These are phyloP conservation scores for Dipodomys ordii DNA, from an alignment of 2,113 vertebrate genomes.

Conservation along the genomic window DNA sequence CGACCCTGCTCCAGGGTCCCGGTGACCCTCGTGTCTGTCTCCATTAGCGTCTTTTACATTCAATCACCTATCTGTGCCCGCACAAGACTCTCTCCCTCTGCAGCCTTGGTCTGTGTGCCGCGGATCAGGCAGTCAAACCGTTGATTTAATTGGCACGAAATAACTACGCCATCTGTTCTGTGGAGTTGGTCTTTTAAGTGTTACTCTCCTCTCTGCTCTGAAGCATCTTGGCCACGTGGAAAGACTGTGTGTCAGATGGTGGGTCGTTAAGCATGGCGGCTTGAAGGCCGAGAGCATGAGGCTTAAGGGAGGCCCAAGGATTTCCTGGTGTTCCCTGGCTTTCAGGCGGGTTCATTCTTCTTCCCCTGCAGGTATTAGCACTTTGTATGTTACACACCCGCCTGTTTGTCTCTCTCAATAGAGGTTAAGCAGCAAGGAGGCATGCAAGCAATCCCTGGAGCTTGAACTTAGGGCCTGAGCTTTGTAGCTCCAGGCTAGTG, in stretches of 20 bases:
- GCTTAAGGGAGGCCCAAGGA: background rate
- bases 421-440: background rate
- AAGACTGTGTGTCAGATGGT: constrained; percentile 63
- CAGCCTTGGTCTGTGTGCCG: constrained; percentile 38
- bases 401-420: background rate
- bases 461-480: background rate
- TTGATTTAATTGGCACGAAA: constrained; percentile 73
- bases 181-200: constrained; percentile 71
- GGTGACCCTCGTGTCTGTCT: constrained; percentile 34
- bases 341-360: background rate
- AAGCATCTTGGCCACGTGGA: constrained; percentile 73
- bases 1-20: background rate
- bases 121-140: constrained; percentile 49
- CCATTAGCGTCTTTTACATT: background rate
- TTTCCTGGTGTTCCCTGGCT: background rate
- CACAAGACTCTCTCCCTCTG: constrained; percentile 32
- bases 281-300: background rate
- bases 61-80: constrained; percentile 45
- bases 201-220: constrained; percentile 67
- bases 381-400: background rate
- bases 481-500: too few relatives aligned
- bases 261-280: constrained; percentile 47
- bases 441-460: background rate
- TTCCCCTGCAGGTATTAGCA: background rate
- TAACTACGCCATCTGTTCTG: constrained; percentile 74